Evolutionary conservation across 35 echinoderm and acorn worm species (phyloP), one percentile per base, ranked within the genome.

Genomic region (Nesometra sesokonis): DNA sequence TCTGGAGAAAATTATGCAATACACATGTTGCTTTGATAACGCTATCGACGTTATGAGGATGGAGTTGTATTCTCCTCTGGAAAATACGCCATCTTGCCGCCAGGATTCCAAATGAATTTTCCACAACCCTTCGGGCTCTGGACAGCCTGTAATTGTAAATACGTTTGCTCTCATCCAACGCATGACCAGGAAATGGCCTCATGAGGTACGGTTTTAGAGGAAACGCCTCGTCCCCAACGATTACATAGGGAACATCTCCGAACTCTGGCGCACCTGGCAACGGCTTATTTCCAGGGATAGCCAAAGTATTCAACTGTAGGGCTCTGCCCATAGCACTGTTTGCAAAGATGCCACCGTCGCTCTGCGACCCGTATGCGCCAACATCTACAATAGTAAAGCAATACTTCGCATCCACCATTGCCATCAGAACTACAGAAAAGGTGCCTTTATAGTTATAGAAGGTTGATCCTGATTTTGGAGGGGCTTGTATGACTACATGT

Each of bases 111-210:
- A 86, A 86, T 29, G 52, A n/a, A 87, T 91, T 91, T 21, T 93
- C 91, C 0, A 88, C 82, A 13, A 88, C 36, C 35, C 85, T 32
- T 0, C 81, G 79, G 39, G 76, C 90, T 33, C 90, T 27, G 19
- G 85, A 88, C 0, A 92, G 76, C 19, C 85, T 57, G 47, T 92
- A 92, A 46, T 92, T 88, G 33, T 47, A 88, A 1, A 91, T 82
- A 29, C 40, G 86, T 9, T 80, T 37, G 29, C 35, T 8, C 17
- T 82, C 30, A 33, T 31, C 43, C 0, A 85, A 30, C 5, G 37
- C 32, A 11, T 29, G 5, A 0, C 17, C 35, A 43, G 77, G 35
- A 76, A 31, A 92, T 0, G 90, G 86, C 57, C 78, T 87, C 76
- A 88, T 78, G 0, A 88, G 81, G n/a, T 46, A 47, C 0, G 32